These are phyloP conservation scores for Leucozona laternaria DNA, from an alignment of 2,888 invertebrate genomes.

Conservation along the genomic window DNA sequence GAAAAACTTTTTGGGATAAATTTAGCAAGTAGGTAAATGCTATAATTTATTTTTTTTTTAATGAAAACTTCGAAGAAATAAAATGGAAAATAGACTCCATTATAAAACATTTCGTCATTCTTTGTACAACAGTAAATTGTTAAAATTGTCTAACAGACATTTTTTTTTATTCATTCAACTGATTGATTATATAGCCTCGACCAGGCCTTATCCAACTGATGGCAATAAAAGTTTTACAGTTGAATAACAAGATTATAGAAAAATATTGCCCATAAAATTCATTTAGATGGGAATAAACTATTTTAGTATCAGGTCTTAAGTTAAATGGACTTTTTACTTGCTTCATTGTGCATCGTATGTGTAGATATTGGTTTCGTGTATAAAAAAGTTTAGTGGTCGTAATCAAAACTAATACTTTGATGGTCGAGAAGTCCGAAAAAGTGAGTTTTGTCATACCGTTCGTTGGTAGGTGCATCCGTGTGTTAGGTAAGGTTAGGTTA, in stretches of 20 bases:
- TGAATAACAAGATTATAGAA: not conserved
- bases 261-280: not conserved
- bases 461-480: no score
- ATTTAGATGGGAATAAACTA: not conserved
- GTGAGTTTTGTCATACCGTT: no score
- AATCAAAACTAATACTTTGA: no score
- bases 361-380: no score
- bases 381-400: no score
- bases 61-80: not conserved
- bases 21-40: not conserved
- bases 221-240: not conserved
- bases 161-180: not conserved
- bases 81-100: not conserved
- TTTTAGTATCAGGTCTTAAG: no score
- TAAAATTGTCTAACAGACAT: not conserved
- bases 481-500: no score
- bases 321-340: no score
- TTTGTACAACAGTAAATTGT: not conserved
- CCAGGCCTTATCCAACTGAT: no score
- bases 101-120: slow-evolving; percentile 14
- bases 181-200: slow-evolving; percentile 21
- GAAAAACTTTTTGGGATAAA: slow-evolving; percentile 10
- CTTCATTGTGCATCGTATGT: no score
- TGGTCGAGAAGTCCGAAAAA: no score
- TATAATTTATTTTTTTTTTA: not conserved